phyloP scores from a whole-genome alignment of 2,797 vertebrate genomes.

The Chiroxiphia lanceolata region DNA sequence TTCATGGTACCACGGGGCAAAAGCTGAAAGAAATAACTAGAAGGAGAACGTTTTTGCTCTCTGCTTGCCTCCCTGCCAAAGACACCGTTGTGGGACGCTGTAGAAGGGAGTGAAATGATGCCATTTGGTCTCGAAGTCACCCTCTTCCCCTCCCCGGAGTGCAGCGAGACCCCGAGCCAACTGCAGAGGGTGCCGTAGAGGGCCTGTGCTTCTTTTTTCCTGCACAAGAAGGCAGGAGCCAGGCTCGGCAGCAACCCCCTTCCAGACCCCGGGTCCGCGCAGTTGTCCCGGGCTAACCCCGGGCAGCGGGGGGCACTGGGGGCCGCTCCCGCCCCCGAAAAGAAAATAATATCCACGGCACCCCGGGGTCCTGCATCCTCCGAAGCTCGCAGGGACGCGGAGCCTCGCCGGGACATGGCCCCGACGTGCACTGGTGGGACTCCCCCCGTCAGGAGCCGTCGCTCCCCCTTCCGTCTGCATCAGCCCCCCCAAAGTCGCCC shows the following conservation, averaged over 20 bases:
- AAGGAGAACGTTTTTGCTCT: not conserved
- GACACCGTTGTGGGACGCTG: not conserved
- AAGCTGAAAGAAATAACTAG: not conserved
- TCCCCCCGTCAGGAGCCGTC: not conserved
- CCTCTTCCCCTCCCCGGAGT: not conserved
- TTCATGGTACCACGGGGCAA: not conserved
- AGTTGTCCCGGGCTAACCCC: not conserved
- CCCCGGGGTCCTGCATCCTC: not conserved
- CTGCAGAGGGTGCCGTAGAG: not conserved
- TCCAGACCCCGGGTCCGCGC: not conserved
- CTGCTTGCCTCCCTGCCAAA: not conserved
- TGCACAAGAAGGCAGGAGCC: not conserved
- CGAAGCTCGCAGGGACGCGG: not conserved
- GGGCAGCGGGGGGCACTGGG: accelerated
- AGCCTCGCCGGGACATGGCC: not conserved
- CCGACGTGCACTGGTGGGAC: accelerated
- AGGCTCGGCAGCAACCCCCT: not conserved
- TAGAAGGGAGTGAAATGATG: not conserved
- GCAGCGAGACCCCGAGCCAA: not conserved
- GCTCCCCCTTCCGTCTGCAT: accelerated
- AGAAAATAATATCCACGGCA: not conserved
- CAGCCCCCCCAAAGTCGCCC: not conserved
- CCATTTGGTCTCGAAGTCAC: not conserved
- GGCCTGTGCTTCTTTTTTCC: not conserved
- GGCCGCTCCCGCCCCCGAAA: not conserved